Base-by-base conservation (phyloP, 2,113 vertebrate species). In the Lutjanus erythropterus region DNA sequence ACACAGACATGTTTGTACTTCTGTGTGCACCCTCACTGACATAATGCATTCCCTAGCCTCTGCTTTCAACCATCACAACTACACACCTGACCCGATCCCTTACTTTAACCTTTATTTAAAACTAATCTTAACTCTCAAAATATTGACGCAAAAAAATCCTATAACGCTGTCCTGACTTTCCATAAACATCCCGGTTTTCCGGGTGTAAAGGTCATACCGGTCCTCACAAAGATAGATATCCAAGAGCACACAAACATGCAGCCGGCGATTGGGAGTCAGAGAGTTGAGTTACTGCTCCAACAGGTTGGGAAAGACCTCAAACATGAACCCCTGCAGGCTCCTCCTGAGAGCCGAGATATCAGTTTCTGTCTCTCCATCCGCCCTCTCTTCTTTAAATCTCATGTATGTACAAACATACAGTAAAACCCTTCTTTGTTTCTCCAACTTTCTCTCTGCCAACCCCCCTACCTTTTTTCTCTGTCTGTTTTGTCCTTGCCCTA, bases 301-400 rank as follows among this genome's bases (percentile, higher is more conserved):
- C 84, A 89, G 58, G 76, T 80, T 81, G 71, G 59, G 31, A 85
- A 80, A 78, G 53, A 80, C 69, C 41, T 74, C 49, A 56, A 56
- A 81, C 55, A 72, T 64, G 60, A 75, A 56, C 39, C 37, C 52
- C 68, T 68, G 75, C 67, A 60, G 23, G 60, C n/a, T 75, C 39
- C 37, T 72, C 19, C 27, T 50, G 56, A 79, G 55, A 70, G 55
- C 58, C 70, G 31, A 49, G 55, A 56, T 42, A 49, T 90, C 65
- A 59, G 31, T 46, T 80, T 79, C 29, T 78, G 47, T 78, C n/a
- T 58, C 18, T 74, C 47, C 29, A 14, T 73, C 29, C 50, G 2
- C 18, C 46, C 12, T 42, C 21, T 33, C 21, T 44, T 2, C 16
- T 71, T 52, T 62, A 64, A 21, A 58, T 59, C 19, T 55, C 29